These are phyloP conservation scores for Tenthredo livida DNA, from an alignment of 2,888 invertebrate species.

Conservation along the genomic window DNA sequence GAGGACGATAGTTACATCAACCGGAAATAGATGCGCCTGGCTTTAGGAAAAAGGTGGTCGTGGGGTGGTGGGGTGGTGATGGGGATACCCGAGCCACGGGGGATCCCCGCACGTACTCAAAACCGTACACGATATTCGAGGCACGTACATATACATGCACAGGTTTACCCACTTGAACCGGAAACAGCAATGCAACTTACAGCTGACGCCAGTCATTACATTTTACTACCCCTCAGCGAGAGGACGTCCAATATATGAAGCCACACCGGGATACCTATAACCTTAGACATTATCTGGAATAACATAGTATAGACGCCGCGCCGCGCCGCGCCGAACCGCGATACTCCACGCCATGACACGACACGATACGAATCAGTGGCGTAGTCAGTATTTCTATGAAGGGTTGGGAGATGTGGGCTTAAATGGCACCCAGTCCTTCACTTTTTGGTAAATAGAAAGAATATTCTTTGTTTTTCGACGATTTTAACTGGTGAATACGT, in stretches of 20 bases:
- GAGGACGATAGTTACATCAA: conserved; percentile 48
- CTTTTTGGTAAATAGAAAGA: not conserved
- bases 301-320: conserved; percentile 25
- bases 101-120: conserved; percentile 43
- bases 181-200: conserved; percentile 52
- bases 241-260: conserved; percentile 46
- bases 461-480: not conserved
- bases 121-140: conserved; percentile 40
- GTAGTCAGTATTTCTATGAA: conserved; percentile 29
- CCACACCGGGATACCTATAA: conserved; percentile 48
- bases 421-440: not conserved
- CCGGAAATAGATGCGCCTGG: conserved; percentile 52
- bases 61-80: not conserved
- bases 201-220: conserved; percentile 54
- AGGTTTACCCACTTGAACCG: conserved; percentile 45
- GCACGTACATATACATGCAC: conserved; percentile 46
- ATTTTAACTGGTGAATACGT: not conserved
- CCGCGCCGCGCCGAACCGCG: not conserved
- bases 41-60: conserved; percentile 40
- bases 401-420: not conserved
- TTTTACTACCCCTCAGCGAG: conserved; percentile 45
- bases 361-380: not conserved
- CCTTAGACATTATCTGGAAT: conserved; percentile 50
- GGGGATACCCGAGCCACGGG: conserved; percentile 22
- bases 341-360: conserved; percentile 15